phyloP scores from a whole-genome alignment of 2,797 vertebrate species.

The Apogon talboti region DNA sequence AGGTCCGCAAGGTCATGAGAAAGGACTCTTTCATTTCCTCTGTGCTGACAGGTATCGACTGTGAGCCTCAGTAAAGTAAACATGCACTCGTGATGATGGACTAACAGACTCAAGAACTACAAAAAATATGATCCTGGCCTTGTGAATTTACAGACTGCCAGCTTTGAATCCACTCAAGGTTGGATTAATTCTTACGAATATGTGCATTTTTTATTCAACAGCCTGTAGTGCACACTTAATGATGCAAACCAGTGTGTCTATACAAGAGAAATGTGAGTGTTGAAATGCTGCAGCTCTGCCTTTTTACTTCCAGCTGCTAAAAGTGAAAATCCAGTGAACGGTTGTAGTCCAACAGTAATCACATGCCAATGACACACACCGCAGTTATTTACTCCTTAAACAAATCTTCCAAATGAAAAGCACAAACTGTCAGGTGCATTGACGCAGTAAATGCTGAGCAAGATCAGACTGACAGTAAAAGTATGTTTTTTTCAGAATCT shows the following conservation, averaged over 20 bases:
- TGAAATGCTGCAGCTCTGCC: not conserved
- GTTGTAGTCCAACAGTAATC: too few species aligned
- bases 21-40: conserved; percentile 53
- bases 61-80: not conserved
- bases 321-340: not conserved
- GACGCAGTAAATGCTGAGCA: too few species aligned
- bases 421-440: too few species aligned
- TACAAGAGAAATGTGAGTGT: too few species aligned
- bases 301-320: not conserved
- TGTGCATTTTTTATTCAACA: not conserved
- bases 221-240: not conserved
- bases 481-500: too few species aligned
- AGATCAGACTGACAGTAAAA: too few species aligned
- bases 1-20: conserved; percentile 43
- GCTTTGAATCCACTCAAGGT: not conserved
- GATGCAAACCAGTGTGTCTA: not conserved
- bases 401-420: too few species aligned
- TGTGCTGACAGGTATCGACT: conserved; percentile 55
- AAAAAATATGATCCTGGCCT: not conserved
- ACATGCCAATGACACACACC: too few species aligned
- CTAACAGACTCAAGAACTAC: not conserved
- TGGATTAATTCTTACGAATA: not conserved
- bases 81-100: conserved; percentile 1
- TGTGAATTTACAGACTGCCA: not conserved
- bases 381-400: too few species aligned